Base-by-base conservation (phyloP, 1,140 invertebrate species). In the Mamestra configurata region DNA sequence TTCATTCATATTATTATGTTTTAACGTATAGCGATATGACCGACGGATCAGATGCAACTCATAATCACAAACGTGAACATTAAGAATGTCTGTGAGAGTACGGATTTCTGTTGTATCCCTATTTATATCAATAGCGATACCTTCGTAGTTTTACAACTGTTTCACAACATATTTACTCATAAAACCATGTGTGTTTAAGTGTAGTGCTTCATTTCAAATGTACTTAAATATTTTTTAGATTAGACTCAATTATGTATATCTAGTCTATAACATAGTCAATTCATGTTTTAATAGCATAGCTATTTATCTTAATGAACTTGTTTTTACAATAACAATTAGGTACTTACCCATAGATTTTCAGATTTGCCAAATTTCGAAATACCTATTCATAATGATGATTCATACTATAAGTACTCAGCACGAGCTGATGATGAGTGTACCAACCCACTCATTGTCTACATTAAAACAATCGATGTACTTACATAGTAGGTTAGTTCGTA, bases 271-370 rank as follows among this genome's bases (percentile, higher is more conserved):
- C 79, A 79, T 90, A 90, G 90, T 91, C 90, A 91, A 91, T 91
- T 91, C 86, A 80, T 84, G 81, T 84, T 84, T 79, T 85, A 81
- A 89, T 90, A 91, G 89, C 88, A 85, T 90, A 89, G 88, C 89
- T 91, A 91, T 87, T 83, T 87, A 79, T 78, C 79, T 51, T 57
- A 68, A 77, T 78, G 68, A 77, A 61, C 61, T 53, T 77, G 40
- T 68, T 77, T 68, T 68, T n/a, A 76, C 27, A 77, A 13, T 68
- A 55, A 51, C n/a, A 43, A 40, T 24, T 68, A 77, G 18, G 46
- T n/a, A 55, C n/a, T n/a, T n/a, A n/a, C 59, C 46, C 66, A 77
- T 70, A 79, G 57, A 79, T 78, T 73, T 57, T 64, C 76, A 79
- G 51, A 76, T 81, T 87, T 79, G 82, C 82, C 84, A 87, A 87